Percentiles rank a stretch among this genome's conserved stretches.
Evolutionary conservation across 2,888 invertebrate genomes (phyloP).

Genomic region (Trichopoda pennipes): DNA sequence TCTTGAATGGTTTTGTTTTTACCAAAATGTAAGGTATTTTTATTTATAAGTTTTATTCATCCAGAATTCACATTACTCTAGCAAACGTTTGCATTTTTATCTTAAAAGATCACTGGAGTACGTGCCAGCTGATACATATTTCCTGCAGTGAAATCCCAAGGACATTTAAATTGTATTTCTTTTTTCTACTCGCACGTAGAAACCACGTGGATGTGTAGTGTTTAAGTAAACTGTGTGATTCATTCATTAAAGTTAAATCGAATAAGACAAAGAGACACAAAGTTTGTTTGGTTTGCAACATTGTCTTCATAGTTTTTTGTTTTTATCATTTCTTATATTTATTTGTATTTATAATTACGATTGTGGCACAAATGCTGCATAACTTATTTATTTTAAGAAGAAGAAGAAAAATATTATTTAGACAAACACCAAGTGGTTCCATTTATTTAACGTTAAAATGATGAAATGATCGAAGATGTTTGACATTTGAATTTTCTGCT

Average conservation of each 20-base stretch:
- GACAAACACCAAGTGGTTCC: too few relatives aligned
- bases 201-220: conserved; percentile 12
- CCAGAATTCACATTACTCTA: neutral
- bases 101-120: neutral
- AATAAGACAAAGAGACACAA: neutral
- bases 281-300: neutral
- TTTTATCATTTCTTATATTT: neutral
- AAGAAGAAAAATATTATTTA: too few relatives aligned
- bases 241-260: conserved; percentile 5
- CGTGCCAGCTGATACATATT: conserved; percentile 8
- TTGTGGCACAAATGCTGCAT: too few relatives aligned
- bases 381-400: too few relatives aligned
- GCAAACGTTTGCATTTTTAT: neutral
- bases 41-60: too few relatives aligned
- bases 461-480: too few relatives aligned
- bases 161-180: neutral
- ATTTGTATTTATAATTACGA: too few relatives aligned
- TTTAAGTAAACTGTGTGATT: conserved; percentile 14
- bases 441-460: too few relatives aligned
- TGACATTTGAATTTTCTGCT: too few relatives aligned
- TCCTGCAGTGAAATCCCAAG: neutral
- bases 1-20: too few relatives aligned
- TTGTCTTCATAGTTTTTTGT: neutral
- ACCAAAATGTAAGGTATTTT: too few relatives aligned
- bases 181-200: conserved; percentile 4